These are phyloP conservation scores for Agonopterix heracliana DNA, from an alignment of 2,888 invertebrate species.

Conservation along the genomic window DNA sequence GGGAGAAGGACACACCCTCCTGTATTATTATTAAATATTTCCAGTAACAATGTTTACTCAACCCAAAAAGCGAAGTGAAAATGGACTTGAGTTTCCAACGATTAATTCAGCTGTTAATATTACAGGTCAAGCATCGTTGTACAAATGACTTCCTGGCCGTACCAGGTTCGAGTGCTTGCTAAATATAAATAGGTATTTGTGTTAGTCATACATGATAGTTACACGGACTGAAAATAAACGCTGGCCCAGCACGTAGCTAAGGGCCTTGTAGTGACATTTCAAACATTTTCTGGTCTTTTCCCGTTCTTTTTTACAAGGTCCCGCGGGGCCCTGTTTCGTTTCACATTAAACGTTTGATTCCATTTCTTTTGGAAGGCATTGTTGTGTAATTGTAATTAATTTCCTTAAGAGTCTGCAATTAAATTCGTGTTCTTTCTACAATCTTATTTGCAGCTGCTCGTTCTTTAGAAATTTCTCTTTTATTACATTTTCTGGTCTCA, in stretches of 20 bases:
- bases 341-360: slow-evolving; percentile 5
- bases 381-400: background rate
- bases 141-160: slow-evolving; percentile 50
- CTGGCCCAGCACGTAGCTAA: slow-evolving; percentile 23
- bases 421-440: background rate
- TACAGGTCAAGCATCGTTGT: slow-evolving; percentile 47
- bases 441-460: background rate
- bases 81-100: slow-evolving; percentile 6
- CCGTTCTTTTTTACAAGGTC: slow-evolving; percentile 11
- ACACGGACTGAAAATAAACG: slow-evolving; percentile 27
- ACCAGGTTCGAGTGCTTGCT: slow-evolving; percentile 37
- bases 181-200: slow-evolving; percentile 43
- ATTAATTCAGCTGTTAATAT: slow-evolving; percentile 35
- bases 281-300: no score
- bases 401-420: background rate
- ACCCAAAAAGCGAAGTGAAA: no score
- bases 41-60: no score
- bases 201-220: slow-evolving; percentile 21
- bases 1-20: no score
- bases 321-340: background rate
- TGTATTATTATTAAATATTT: no score
- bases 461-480: background rate
- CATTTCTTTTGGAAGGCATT: background rate
- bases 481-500: background rate
- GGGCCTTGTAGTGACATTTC: slow-evolving; percentile 30